Conservation (phyloP, 2,888 invertebrate genomes). For the Mimas tiliae region DNA sequence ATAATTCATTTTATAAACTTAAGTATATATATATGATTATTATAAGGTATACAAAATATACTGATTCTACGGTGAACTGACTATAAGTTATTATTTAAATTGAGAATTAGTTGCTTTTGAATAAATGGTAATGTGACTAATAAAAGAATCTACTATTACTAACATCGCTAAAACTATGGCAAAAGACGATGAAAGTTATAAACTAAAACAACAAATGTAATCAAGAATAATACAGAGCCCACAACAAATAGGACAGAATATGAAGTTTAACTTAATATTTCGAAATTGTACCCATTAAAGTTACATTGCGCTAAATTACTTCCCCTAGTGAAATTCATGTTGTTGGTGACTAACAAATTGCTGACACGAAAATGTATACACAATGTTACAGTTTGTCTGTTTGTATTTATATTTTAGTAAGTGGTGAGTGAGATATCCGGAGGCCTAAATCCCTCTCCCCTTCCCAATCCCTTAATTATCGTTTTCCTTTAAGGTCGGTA, state of each 20-base stretch:
- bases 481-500: no score
- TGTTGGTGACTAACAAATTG: conserved; percentile 13
- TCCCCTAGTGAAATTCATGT: conserved; percentile 13
- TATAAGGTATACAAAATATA: no score
- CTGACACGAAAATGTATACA: conserved; percentile 10
- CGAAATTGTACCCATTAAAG: conserved; percentile 16
- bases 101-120: no score
- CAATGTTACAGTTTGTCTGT: not conserved
- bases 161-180: not conserved
- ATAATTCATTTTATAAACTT: no score
- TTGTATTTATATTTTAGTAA: not conserved
- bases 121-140: no score
- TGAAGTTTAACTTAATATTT: conserved; percentile 16
- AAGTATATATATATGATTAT: no score
- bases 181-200: not conserved
- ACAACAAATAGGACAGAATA: conserved; percentile 10
- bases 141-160: no score
- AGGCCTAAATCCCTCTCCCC: no score
- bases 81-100: no score
- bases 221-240: not conserved
- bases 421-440: no score
- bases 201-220: conserved; percentile 1
- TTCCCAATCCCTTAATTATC: no score
- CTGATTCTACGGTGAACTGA: no score
- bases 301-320: conserved; percentile 14